Conservation (phyloP, 2,797 vertebrate species). For the Onychomys arenicola region DNA sequence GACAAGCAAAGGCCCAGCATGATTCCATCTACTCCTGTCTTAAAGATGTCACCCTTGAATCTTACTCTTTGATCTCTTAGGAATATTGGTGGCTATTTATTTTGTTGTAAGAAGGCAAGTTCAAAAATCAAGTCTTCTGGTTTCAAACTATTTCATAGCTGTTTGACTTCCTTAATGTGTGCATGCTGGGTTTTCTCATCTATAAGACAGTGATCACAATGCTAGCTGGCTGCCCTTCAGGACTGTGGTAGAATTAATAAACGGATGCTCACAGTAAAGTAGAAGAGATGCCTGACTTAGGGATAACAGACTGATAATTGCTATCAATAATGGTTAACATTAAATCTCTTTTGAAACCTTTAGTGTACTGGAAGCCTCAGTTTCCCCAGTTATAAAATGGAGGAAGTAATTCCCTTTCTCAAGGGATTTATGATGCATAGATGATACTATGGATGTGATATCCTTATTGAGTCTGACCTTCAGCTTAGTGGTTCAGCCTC, state of each 20-base stretch:
- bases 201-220: not conserved
- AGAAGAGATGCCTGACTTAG: not conserved
- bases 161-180: not conserved
- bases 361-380: not conserved
- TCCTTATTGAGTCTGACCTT: not conserved
- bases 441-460: not conserved
- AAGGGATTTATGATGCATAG: not conserved
- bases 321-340: not conserved
- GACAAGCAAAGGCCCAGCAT: not conserved
- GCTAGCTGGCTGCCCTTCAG: not conserved
- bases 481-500: not conserved
- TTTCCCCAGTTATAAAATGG: not conserved
- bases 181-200: not conserved
- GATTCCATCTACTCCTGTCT: not conserved
- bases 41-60: not conserved
- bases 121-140: not conserved
- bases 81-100: not conserved
- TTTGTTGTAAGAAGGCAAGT: not conserved
- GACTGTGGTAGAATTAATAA: not conserved
- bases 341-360: not conserved
- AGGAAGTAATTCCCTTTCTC: not conserved
- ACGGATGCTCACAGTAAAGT: not conserved
- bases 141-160: not conserved
- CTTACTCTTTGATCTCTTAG: not conserved
- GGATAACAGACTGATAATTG: not conserved